These are phyloP conservation scores for Dendrolimus houi DNA, from an alignment of 2,888 invertebrate genomes.

Conservation along the genomic window DNA sequence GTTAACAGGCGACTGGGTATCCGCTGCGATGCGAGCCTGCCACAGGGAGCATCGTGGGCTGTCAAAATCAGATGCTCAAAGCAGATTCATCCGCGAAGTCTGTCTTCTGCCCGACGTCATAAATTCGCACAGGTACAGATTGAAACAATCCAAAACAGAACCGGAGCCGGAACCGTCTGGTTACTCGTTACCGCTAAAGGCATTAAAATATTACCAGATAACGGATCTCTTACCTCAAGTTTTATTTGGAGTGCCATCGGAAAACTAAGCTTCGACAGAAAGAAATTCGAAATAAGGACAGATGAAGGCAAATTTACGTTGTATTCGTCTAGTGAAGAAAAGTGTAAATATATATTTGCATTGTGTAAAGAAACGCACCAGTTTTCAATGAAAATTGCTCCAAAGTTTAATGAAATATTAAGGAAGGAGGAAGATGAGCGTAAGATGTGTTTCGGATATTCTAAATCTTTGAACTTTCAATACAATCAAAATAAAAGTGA, in stretches of 20 bases:
- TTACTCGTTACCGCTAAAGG: slow-evolving; percentile 95
- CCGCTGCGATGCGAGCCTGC: slow-evolving; percentile 81
- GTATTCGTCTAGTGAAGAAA: slow-evolving; percentile 94
- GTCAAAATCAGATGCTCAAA: slow-evolving; percentile 87
- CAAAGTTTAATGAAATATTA: slow-evolving; percentile 88
- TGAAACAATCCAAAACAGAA: slow-evolving; percentile 86
- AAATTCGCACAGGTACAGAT: slow-evolving; percentile 92
- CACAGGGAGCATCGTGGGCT: slow-evolving; percentile 90
- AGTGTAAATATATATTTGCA: slow-evolving; percentile 92
- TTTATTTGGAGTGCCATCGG: slow-evolving; percentile 98
- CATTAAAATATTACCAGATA: slow-evolving; percentile 89
- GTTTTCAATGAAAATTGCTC: slow-evolving; percentile 95
- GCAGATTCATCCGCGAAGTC: slow-evolving; percentile 92
- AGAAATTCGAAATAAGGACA: slow-evolving; percentile 97
- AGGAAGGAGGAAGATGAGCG: slow-evolving; percentile 86
- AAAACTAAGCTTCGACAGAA: slow-evolving; percentile 96
- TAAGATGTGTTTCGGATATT: slow-evolving; percentile 85
- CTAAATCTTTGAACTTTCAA: slow-evolving; percentile 77
- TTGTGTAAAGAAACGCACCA: slow-evolving; percentile 95
- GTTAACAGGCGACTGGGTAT: slow-evolving; percentile 77
- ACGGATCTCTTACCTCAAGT: slow-evolving; percentile 79
- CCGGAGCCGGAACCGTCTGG: slow-evolving; percentile 86
- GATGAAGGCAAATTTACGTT: slow-evolving; percentile 92
- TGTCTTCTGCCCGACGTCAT: slow-evolving; percentile 88
- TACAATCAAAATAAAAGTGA: slow-evolving; percentile 81